Conservation (phyloP, 2,113 vertebrate species). For the Hassar affinis region DNA sequence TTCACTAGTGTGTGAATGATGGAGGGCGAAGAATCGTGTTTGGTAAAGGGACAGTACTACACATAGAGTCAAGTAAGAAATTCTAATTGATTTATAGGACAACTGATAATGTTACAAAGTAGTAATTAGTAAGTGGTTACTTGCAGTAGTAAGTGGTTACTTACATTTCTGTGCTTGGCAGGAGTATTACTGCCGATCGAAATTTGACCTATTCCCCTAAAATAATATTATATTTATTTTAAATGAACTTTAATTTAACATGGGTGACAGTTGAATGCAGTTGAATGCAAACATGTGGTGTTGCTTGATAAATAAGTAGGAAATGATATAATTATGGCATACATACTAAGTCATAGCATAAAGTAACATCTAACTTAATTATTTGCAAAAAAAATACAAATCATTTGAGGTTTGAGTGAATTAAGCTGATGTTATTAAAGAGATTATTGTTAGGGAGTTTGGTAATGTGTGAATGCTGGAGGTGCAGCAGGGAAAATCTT, state of each 20-base stretch:
- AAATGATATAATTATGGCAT: not conserved
- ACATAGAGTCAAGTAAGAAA: slow-evolving; percentile 54
- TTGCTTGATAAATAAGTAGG: not conserved
- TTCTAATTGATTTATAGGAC: not conserved
- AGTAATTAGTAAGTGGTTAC: not conserved
- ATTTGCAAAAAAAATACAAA: not conserved
- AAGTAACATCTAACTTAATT: not conserved
- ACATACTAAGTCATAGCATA: not conserved
- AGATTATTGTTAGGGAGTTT: slow-evolving; percentile 32
- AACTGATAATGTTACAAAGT: not conserved
- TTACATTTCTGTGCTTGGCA: not conserved
- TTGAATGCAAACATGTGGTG: not conserved
- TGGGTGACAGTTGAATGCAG: not conserved
- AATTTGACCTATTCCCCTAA: not conserved
- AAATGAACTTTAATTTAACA: not conserved
- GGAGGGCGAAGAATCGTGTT: slow-evolving; percentile 15
- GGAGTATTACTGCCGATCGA: not conserved
- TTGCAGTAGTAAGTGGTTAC: not conserved
- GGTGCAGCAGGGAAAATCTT: slow-evolving; percentile 5
- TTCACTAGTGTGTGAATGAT: slow-evolving; percentile 46
- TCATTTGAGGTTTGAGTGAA: not conserved
- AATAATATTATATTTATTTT: not conserved
- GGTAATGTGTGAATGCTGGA: slow-evolving; percentile 45
- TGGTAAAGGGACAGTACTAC: slow-evolving; percentile 45
- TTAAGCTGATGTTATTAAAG: not conserved